Percentiles rank a stretch among this genome's conserved stretches.
Conservation (phyloP, 2,113 vertebrate genomes). For the Athene cunicularia region DNA sequence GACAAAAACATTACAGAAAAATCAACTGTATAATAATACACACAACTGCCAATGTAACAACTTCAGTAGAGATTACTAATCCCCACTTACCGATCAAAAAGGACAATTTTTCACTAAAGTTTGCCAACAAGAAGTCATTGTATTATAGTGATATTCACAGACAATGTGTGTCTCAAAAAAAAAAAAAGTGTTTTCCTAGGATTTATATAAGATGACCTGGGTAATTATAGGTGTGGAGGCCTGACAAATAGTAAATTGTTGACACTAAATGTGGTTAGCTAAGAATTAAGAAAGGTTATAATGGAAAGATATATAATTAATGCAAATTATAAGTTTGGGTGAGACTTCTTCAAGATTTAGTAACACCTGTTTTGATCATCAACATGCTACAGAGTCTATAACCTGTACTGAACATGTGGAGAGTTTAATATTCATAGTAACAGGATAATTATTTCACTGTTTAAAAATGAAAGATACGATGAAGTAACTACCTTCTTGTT, state of each 20-base stretch:
- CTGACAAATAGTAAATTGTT: not conserved
- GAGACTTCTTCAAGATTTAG: conserved; percentile 49
- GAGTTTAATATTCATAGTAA: not conserved
- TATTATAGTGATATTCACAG: not conserved
- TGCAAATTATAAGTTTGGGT: conserved; percentile 11
- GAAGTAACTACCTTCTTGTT: not conserved
- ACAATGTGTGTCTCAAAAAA: not conserved
- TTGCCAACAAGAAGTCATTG: not conserved
- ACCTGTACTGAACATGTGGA: not conserved
- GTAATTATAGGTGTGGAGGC: not conserved
- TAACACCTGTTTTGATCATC: not conserved
- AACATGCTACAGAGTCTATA: not conserved
- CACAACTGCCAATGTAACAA: not conserved
- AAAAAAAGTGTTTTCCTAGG: not conserved
- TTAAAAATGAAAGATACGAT: not conserved
- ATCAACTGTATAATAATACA: not conserved
- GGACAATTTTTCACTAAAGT: not conserved
- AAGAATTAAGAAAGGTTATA: conserved; percentile 1
- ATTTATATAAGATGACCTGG: not conserved
- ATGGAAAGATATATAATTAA: conserved; percentile 29
- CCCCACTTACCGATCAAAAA: not conserved
- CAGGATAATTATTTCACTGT: not conserved
- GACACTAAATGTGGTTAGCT: not conserved
- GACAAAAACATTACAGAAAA: not conserved
- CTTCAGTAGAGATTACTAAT: not conserved